A percentile compares a stretch with the other conserved stretches of the same genome.
Conservation (phyloP, 1,140 invertebrate species). For the Pachyrhynchus sulphureomaculatus region DNA sequence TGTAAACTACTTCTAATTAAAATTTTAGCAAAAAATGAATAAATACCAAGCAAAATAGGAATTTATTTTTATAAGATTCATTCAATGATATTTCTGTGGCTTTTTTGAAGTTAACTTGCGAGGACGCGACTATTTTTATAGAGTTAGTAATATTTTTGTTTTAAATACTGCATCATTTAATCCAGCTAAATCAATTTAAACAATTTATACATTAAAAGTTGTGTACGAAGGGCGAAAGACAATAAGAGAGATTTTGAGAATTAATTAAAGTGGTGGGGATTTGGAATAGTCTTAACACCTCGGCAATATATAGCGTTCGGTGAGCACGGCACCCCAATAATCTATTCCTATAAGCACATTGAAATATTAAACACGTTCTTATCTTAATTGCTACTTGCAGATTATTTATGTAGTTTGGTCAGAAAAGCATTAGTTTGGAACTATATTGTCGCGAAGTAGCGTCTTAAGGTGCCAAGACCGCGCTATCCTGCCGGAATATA, state of each 20-base stretch:
- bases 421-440: constrained; percentile 51
- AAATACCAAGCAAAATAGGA: too few species aligned
- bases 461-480: constrained; percentile 38
- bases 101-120: too few species aligned
- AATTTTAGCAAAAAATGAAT: too few species aligned
- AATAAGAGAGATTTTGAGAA: constrained; percentile 49
- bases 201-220: constrained; percentile 42
- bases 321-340: constrained; percentile 42
- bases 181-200: constrained; percentile 29
- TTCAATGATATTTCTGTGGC: too few species aligned
- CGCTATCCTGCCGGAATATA: constrained; percentile 41
- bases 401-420: constrained; percentile 54
- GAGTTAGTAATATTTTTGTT: too few species aligned
- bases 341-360: constrained; percentile 50
- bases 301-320: constrained; percentile 42
- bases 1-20: too few species aligned
- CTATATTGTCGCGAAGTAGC: constrained; percentile 43
- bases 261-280: constrained; percentile 52
- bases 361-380: constrained; percentile 54
- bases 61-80: too few species aligned
- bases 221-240: constrained; percentile 40
- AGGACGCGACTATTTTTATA: too few species aligned
- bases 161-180: too few species aligned
- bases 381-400: constrained; percentile 53
- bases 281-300: constrained; percentile 53